Conservation (phyloP, 2,113 vertebrate species). For the Dipodomys stephensi region DNA sequence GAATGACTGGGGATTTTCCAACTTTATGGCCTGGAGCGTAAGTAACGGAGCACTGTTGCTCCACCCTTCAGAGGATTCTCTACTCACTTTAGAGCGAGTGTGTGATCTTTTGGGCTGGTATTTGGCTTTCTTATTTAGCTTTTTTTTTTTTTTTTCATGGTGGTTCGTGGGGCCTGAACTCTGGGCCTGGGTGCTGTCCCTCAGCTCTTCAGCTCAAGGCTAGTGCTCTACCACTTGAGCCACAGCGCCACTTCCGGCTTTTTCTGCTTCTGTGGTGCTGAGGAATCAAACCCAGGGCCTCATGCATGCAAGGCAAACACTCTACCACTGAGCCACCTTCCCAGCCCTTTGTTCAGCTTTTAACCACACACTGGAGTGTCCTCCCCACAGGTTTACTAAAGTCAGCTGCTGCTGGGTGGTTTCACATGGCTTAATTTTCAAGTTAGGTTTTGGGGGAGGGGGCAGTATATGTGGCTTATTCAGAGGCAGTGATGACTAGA, state of each 20-base stretch:
- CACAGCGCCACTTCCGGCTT: no score
- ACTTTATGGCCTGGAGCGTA: conserved; percentile 99
- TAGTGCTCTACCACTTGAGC: no score
- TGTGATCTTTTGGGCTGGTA: not conserved
- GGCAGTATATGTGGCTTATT: no score
- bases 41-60: conserved; percentile 82
- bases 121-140: not conserved
- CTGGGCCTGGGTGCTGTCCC: no score
- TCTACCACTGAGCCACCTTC: no score
- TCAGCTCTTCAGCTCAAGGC: no score
- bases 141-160: no score
- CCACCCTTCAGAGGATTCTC: accelerated
- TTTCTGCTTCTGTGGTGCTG: no score
- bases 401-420: not conserved
- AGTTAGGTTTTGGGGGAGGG: no score
- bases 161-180: no score
- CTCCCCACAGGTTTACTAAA: not conserved
- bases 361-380: not conserved
- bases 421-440: not conserved
- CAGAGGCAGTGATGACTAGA: not conserved
- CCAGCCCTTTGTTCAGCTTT: not conserved
- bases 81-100: not conserved
- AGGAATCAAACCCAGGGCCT: no score
- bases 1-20: conserved; percentile 99
- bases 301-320: no score